These are phyloP conservation scores for Falcaria lacertinaria DNA, from an alignment of 2,888 invertebrate species.

Conservation along the genomic window DNA sequence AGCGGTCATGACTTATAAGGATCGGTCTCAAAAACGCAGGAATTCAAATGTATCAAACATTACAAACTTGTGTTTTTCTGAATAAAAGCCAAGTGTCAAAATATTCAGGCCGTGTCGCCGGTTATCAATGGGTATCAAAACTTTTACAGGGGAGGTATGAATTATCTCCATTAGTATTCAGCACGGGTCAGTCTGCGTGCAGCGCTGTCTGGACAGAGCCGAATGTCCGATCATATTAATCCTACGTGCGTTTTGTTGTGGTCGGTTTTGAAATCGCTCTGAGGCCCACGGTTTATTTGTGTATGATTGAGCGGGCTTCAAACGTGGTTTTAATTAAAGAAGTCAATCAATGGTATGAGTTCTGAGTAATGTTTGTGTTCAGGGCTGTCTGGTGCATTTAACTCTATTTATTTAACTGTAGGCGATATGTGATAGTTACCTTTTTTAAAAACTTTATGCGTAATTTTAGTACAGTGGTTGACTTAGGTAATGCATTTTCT, in stretches of 20 bases:
- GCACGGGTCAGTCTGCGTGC: conserved; percentile 46
- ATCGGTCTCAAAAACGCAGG: no score
- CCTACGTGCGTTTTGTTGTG: conserved; percentile 59
- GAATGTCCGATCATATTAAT: conserved; percentile 60
- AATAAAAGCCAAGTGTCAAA: neutral
- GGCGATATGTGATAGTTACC: no score
- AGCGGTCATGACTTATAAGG: no score
- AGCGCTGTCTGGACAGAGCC: conserved; percentile 47
- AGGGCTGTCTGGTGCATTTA: neutral
- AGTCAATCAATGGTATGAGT: neutral
- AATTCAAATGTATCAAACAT: no score
- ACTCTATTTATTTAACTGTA: no score
- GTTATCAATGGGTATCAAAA: conserved; percentile 2
- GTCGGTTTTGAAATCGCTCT: conserved; percentile 30
- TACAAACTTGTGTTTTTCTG: neutral
- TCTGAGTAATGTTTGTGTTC: neutral
- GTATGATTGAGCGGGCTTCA: conserved; percentile 33
- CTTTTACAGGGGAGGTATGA: conserved; percentile 6
- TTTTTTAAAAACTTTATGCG: no score
- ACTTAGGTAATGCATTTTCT: no score
- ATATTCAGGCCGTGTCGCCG: neutral
- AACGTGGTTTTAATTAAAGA: conserved; percentile 23
- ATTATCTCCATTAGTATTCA: conserved; percentile 60
- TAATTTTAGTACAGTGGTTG: no score
- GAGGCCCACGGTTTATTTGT: conserved; percentile 30